phyloP scores from a whole-genome alignment of 2,113 vertebrate genomes.

The Percina caprodes region DNA sequence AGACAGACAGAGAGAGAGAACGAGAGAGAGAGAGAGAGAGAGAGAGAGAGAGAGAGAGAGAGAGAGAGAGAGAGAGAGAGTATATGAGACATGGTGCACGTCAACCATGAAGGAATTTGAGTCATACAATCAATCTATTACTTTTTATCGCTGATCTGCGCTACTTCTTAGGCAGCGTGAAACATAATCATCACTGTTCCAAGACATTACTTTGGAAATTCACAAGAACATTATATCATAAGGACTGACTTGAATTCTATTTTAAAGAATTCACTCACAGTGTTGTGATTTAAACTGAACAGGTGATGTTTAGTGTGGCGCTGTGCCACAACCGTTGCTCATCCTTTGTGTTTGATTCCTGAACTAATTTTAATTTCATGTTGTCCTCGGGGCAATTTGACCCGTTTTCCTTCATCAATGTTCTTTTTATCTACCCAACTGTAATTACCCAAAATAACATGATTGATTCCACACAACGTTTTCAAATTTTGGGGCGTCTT shows the following conservation, averaged over 20 bases:
- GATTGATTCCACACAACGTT: no score
- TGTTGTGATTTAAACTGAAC: not conserved
- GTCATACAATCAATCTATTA: not conserved
- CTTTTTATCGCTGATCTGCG: not conserved
- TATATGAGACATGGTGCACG: slow-evolving; percentile 37
- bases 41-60: not conserved
- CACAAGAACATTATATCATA: no score
- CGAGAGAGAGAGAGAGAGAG: not conserved
- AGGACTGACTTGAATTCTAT: not conserved
- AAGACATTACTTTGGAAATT: not conserved
- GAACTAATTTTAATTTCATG: no score
- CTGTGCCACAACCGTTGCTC: not conserved
- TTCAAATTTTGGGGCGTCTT: no score
- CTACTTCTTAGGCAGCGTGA: not conserved
- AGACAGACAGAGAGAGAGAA: not conserved
- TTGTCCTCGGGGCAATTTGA: no score
- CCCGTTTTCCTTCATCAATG: no score
- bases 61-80: not conserved
- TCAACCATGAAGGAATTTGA: slow-evolving; percentile 15
- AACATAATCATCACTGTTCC: not conserved
- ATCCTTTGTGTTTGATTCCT: not conserved
- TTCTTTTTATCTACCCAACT: no score
- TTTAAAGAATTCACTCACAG: no score
- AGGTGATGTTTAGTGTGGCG: not conserved
- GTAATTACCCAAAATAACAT: no score